Conservation (phyloP, 2,113 vertebrate species). For the Pagrus major region DNA sequence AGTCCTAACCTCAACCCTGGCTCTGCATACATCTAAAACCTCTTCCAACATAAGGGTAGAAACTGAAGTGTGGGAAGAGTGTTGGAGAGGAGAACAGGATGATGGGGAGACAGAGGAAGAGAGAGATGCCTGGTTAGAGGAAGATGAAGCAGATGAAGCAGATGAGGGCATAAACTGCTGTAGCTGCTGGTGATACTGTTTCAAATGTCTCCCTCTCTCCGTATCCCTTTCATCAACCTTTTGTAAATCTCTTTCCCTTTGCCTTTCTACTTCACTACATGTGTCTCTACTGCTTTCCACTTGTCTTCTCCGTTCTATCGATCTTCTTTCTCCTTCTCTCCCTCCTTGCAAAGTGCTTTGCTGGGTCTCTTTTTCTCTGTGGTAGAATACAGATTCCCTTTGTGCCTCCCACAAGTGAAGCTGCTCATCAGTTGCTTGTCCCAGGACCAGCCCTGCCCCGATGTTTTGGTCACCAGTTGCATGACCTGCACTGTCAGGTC, state of each 20-base stretch:
- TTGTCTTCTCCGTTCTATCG: constrained; percentile 37
- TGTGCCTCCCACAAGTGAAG: neutral
- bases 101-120: constrained; percentile 16
- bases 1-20: constrained; percentile 3
- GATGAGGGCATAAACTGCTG: constrained; percentile 83
- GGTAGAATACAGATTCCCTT: constrained; percentile 34
- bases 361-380: constrained; percentile 20
- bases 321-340: constrained; percentile 11
- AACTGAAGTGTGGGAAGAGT: neutral
- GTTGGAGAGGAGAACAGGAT: neutral
- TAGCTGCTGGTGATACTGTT: constrained; percentile 90
- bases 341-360: neutral
- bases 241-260: constrained; percentile 49
- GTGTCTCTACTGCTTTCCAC: constrained; percentile 25
- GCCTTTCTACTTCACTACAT: neutral
- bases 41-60: constrained; percentile 70
- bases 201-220: constrained; percentile 88
- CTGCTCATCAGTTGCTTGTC: constrained; percentile 16
- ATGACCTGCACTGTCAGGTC: neutral
- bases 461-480: neutral
- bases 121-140: constrained; percentile 34
- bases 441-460: neutral
- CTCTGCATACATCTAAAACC: constrained; percentile 73
- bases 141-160: constrained; percentile 29
- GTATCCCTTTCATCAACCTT: constrained; percentile 55